Base-by-base conservation (phyloP, 2,113 vertebrate species). In the Chrysemys picta region DNA sequence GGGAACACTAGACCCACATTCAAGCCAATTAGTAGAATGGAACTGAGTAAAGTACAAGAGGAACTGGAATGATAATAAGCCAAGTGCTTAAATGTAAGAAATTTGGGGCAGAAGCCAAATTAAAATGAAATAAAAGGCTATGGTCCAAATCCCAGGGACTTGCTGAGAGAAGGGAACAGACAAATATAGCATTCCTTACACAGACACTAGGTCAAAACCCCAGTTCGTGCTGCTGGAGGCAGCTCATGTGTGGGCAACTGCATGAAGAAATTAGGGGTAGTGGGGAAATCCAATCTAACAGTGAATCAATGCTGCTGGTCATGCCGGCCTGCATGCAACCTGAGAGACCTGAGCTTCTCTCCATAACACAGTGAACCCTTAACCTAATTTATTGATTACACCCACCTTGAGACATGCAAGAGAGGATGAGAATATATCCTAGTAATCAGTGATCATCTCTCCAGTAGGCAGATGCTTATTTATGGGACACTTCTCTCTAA, bases 51-150 rank as follows among this genome's bases (percentile, higher is more conserved):
- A 93, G 92, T 81, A 80, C 94, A 96, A 94, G 89, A 94, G 82
- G 80, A 90, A 94, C 65, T 54, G 88, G 94, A 85, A 91, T 94
- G 89, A 95, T 92, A 94, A 97, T 97, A 96, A 97, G 89, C 31
- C 49, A 97, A 97, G 95, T 10, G 80, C 91, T 97, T 80, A 96
- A 97, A 96, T 97, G 96, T 76, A 94, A 92, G 82, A 95, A 95
- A 84, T 24, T 62, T 97, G 96, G 97, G 97, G 94, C 96, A 95
- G 96, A 95, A 96, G 97, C 97, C 97, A 97, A 97, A 97, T 96
- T 93, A 97, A 97, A 97, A 97, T 97, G 65, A 96, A 96, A 93
- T 80, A 45, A 94, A 97, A 97, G 96, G 97, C 96, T 89, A 95
- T 91, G 91, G 91, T 96, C 96, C 97, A 97, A 91, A 86, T 93